Percentiles rank a stretch among this genome's conserved stretches.
Evolutionary conservation across 2,888 invertebrate genomes (phyloP).

Genomic region (Agrotis clavis): DNA sequence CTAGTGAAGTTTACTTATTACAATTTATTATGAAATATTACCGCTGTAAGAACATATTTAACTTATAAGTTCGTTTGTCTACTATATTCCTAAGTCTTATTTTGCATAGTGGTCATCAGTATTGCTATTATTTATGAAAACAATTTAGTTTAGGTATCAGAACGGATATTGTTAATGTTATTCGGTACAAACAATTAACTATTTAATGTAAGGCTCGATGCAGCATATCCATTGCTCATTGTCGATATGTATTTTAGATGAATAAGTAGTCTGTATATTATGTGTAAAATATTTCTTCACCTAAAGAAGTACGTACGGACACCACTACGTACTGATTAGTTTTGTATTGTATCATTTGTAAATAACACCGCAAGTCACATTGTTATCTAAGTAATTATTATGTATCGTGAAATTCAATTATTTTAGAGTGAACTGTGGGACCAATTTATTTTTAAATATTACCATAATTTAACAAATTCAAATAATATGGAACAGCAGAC

Average conservation of each 20-base stretch:
- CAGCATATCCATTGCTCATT: slow-evolving; percentile 67
- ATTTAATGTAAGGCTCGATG: slow-evolving; percentile 59
- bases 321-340: slow-evolving; percentile 54
- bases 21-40: slow-evolving; percentile 58
- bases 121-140: slow-evolving; percentile 76
- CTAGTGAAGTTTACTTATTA: slow-evolving; percentile 63
- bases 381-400: slow-evolving; percentile 52
- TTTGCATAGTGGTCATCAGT: slow-evolving; percentile 73
- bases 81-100: slow-evolving; percentile 61
- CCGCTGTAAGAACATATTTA: slow-evolving; percentile 57
- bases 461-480: slow-evolving; percentile 28
- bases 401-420: slow-evolving; percentile 48
- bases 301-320: slow-evolving; percentile 51
- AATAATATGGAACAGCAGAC: slow-evolving; percentile 35
- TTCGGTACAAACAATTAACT: slow-evolving; percentile 75
- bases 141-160: slow-evolving; percentile 65
- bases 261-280: slow-evolving; percentile 68
- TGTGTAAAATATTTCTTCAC: slow-evolving; percentile 57
- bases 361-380: slow-evolving; percentile 62
- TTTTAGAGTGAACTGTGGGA: slow-evolving; percentile 54
- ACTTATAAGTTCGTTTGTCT: slow-evolving; percentile 59
- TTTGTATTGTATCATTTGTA: slow-evolving; percentile 63
- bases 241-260: slow-evolving; percentile 60
- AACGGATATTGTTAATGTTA: slow-evolving; percentile 67
- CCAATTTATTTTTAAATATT: slow-evolving; percentile 60